Evolutionary conservation across 2,113 vertebrate genomes (phyloP), one percentile per base, ranked within the genome.

Genomic region (Protobothrops flavoviridis): DNA sequence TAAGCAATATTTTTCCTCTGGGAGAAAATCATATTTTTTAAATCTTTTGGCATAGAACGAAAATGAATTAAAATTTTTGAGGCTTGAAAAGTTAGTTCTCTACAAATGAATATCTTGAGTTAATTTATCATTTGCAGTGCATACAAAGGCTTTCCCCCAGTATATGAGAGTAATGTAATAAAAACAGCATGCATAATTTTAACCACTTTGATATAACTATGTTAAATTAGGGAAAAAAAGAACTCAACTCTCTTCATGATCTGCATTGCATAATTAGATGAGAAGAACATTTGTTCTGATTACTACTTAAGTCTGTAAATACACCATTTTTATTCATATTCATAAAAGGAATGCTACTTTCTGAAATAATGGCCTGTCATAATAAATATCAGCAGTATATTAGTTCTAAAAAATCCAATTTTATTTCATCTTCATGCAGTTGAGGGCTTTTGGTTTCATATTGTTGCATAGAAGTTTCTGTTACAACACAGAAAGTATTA

Each of bases 1-100:
- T 97, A 97, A 96, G 93, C 96, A 94, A 96, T 94, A 93, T 94
- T 96, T 96, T 89, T 95, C 33, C 93, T 59, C 92, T 57, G 93
- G 95, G 89, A 96, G 88, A 96, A 97, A 97, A 97, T 95, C 96
- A 90, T 91, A 50, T 96, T 96, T 89, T 95, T 59, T 23, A 7
- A 24, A 2, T 74, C 17, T 33, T 74, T 74, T 33, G 95, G 89
- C 95, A 96, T 94, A 94, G 93, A 94, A 97, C 95, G 95, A 96
- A 97, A 97, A 95, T 93, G 85, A 95, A 97, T 96, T 93, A 96
- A 97, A 96, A 97, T 95, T 97, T 96, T 94, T 95, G 91, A 97
- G 93, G 91, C 87, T 96, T 56, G 0, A 96, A 93, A 97, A 97
- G 97, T 95, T 92, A 74, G 93, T 95, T 95, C 95, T 96, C 94